These are phyloP conservation scores for Schrankia costaestrigalis DNA, from an alignment of 2,888 invertebrate species.

Conservation along the genomic window DNA sequence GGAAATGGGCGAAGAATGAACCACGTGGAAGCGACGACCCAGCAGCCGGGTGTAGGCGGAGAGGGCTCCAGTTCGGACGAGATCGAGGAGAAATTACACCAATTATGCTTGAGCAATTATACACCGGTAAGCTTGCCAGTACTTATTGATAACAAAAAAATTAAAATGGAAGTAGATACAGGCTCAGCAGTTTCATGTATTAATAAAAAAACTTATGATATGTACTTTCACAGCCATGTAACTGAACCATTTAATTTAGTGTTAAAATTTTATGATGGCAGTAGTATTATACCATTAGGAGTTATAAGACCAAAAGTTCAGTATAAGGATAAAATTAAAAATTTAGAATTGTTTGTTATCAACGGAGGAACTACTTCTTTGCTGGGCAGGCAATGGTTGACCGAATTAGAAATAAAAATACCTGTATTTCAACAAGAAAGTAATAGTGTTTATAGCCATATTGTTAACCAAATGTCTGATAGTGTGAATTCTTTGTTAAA, in stretches of 20 bases:
- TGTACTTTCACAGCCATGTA: not conserved
- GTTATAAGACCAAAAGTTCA: not conserved
- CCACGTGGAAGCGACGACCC: not conserved
- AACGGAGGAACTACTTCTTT: too few species aligned
- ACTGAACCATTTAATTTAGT: not conserved
- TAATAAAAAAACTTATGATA: not conserved
- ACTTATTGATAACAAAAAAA: not conserved
- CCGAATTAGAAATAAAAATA: constrained; percentile 17
- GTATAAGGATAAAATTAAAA: too few species aligned
- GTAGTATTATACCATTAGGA: too few species aligned
- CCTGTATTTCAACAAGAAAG: constrained; percentile 1
- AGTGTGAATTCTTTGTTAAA: constrained; percentile 4
- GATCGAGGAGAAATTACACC: not conserved
- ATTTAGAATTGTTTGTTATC: too few species aligned
- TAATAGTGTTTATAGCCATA: not conserved
- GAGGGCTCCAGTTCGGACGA: not conserved
- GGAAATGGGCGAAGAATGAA: not conserved
- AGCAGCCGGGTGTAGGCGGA: too few species aligned
- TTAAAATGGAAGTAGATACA: not conserved
- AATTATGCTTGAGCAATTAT: not conserved
- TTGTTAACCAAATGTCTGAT: not conserved
- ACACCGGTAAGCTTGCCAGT: not conserved
- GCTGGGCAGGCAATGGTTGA: constrained; percentile 26
- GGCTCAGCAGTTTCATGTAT: too few species aligned
- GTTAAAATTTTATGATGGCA: not conserved